Base-by-base conservation (phyloP, 2,113 vertebrate species). In the Hyaena hyaena region DNA sequence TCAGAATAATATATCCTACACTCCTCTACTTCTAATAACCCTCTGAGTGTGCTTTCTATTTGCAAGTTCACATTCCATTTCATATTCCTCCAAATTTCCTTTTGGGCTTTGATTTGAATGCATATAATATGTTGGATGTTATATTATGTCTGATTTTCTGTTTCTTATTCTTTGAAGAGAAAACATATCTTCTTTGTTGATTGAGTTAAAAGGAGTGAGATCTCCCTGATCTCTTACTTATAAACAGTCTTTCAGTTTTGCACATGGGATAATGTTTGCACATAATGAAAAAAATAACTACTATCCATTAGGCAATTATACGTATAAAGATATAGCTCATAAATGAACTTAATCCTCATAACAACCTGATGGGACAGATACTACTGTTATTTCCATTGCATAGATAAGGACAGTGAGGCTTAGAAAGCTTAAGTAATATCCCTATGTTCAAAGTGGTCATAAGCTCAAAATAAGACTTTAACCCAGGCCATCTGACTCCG, bases 41-140 rank as follows among this genome's bases (percentile, higher is more conserved):
- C 24, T 95, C 63, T 92, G 74, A 92, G 83, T 92, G 74, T 48
- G 31, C 50, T 91, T 95, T 93, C 82, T 97, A 63, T 74, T 90
- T 87, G 43, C 19, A 97, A 95, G 92, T 63, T 80, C 83, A 83
- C 58, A 45, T 93, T 89, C 53, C 9, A 69, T 83, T 89, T 96
- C 69, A 63, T 89, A 55, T 90, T 17, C 74, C 33, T 91, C 23
- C 58, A 93, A 79, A 94, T 35, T 76, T n/a, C 23, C 53, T 90
- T 85, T 16, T 23, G 7, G 15, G n/a, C n/a, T 96, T 92, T 94
- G 61, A 58, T 76, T 81, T 87, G 45, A 86, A 55, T 84, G 45
- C 16, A 61, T 93, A 74, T 88, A 80, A 80, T 3, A 55, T 39
- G 79, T 58, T 81, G 58, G n/a, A 58, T 58, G 23, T 81, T 58